Base-by-base conservation (phyloP, 2,888 invertebrate species). In the Pristionchus exspectatus region DNA sequence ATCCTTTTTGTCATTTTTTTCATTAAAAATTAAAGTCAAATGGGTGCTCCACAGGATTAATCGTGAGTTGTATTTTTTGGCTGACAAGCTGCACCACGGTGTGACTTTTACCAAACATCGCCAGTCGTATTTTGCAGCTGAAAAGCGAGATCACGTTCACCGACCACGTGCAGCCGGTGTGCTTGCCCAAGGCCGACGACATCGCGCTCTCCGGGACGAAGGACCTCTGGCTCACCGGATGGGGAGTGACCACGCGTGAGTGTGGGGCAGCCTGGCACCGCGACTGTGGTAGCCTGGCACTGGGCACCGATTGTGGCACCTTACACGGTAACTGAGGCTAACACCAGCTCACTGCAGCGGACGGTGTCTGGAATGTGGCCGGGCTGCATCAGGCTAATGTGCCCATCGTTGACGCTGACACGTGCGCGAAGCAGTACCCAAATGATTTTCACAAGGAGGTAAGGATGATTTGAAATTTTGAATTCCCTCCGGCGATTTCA, bases 161-260 rank as follows among this genome's bases (percentile, higher is more conserved):
- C 74, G 89, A 89, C 54, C 89, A 90, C 87, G 77, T 90, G 21
- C 91, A 91, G 84, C 91, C 91, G 38, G 81, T 91, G 2, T 91
- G 91, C 77, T 24, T 91, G 30, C 90, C 91, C 30, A 83, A 38
- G 30, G 63, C 59, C n/a, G 90, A 91, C 21, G 56, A 88, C 38
- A 27, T 21, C 21, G 81, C 77, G 27, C 87, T 91, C 85, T 56
- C 66, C 30, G 38, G 38, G n/a, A 84, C 88, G 24, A 89, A 74
- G 38, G 63, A 69, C 0, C 89, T 89, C 30, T 91, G 84, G 87
- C 81, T 66, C 27, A 91, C 91, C n/a, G 91, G 91, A 88, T 91
- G 91, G 91, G 91, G 91, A 59, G 66, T 87, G 38, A 90, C 90
- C 44, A 66, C 63, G 14, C 59, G 90, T 86, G 4, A 9, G 81